Evolutionary conservation across 2,797 vertebrate species (phyloP).

Genomic region (Picus viridis): DNA sequence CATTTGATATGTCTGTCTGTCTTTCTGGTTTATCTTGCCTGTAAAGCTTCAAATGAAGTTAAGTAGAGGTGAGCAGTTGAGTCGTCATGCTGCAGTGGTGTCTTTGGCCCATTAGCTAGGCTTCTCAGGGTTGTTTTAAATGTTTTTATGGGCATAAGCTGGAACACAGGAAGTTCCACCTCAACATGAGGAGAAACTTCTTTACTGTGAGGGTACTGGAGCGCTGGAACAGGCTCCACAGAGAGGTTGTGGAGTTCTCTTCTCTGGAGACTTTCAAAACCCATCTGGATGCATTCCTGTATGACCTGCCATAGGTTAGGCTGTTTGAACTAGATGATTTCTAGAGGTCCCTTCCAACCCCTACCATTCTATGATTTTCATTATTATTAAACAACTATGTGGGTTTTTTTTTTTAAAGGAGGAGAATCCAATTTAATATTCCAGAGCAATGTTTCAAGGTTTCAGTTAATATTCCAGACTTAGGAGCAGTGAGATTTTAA

Average conservation of each 20-base stretch:
- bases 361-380: no score
- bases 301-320: no score
- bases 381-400: background rate
- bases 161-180: no score
- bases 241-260: no score
- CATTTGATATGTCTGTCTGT: background rate
- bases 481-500: background rate
- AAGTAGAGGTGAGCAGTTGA: background rate
- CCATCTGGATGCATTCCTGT: no score
- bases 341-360: no score
- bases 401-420: background rate
- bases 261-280: no score
- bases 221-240: no score
- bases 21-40: background rate
- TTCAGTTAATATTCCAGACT: background rate
- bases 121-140: background rate
- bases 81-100: background rate
- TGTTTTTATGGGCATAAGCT: background rate
- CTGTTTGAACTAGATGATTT: no score
- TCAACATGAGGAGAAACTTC: no score
- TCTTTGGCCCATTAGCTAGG: background rate
- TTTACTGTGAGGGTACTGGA: no score
- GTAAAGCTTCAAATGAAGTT: background rate
- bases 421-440: background rate
- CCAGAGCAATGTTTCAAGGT: background rate